Evolutionary conservation across 1,140 invertebrate genomes (phyloP).

Genomic region (Drosophila ercepeae): DNA sequence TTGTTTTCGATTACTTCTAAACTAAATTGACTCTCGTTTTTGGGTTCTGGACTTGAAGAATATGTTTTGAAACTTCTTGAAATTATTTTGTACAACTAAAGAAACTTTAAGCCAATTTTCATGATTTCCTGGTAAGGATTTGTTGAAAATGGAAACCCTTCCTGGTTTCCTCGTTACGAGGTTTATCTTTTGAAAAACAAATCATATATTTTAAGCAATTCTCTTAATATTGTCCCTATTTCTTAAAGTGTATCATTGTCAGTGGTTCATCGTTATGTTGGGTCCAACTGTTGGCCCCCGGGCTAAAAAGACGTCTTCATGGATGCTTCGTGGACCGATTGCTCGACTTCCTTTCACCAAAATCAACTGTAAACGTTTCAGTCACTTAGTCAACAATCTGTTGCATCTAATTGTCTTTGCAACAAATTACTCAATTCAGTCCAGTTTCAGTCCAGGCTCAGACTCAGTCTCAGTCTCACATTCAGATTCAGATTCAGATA

Average conservation of each 20-base stretch:
- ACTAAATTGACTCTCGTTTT: slow-evolving; percentile 54
- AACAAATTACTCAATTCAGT: slow-evolving; percentile 77
- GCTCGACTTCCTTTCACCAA: slow-evolving; percentile 36
- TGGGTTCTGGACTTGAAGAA: slow-evolving; percentile 23
- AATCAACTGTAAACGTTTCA: slow-evolving; percentile 62
- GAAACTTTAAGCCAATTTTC: too few relatives aligned
- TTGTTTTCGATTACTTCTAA: slow-evolving; percentile 23
- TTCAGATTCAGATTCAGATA: slow-evolving; percentile 12
- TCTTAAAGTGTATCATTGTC: slow-evolving; percentile 4
- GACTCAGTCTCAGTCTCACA: slow-evolving; percentile 19
- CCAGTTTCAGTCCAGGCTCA: slow-evolving; percentile 29
- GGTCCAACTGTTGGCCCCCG: slow-evolving; percentile 32
- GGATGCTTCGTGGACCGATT: slow-evolving; percentile 11
- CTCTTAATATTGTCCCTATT: background rate
- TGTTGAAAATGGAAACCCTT: too few relatives aligned
- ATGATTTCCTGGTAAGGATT: background rate
- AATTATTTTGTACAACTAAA: too few relatives aligned
- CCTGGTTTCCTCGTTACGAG: background rate
- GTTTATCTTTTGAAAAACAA: too few relatives aligned
- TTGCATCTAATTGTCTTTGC: slow-evolving; percentile 79
- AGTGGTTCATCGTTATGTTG: slow-evolving; percentile 12
- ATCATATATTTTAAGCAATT: background rate
- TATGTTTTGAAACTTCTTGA: background rate
- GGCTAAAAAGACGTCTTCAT: slow-evolving; percentile 41
- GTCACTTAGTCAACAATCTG: slow-evolving; percentile 81